Base-by-base conservation (phyloP, 2,797 vertebrate species). In the Thaleichthys pacificus region DNA sequence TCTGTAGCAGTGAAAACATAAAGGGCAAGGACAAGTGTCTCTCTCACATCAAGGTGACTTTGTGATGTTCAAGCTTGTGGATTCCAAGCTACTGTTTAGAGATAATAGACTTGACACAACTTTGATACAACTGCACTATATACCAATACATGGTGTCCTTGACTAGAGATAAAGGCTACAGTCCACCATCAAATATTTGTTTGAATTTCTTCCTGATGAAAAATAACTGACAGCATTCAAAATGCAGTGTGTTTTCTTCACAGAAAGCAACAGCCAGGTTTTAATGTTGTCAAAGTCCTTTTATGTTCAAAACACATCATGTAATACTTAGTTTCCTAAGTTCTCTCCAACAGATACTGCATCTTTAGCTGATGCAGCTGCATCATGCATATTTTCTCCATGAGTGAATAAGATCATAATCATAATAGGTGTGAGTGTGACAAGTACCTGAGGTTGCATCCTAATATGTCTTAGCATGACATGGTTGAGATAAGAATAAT, bases 371-470 rank as follows among this genome's bases (percentile, higher is more conserved):
- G 47, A 62, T 76, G 76, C 54, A 79, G 67, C 69, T 75, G n/a
- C 7, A 54, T 35, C 56, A 38, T 68, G 66, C 24, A 61, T 64
- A 75, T 75, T 75, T 79, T 54, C 67, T 73, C 47, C 21, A 61
- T 58, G 65, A 68, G 51, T 70, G n/a, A 47, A 61, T 26, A 32
- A 11, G 72, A 66, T 49, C 60, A 3, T 61, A 71, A 79, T 61
- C 56, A 56, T 30, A 75, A 76, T 47, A 74, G 19, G 56, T 75
- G 38, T 67, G 74, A 77, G 69, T 35, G 66, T n/a, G 69, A 75
- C 71, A 79, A 63, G 60, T 72, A 69, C 69, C 64, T 69, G 21
- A 68, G 28, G 38, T 61, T 73, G 35, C 57, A 73, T 78, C n/a
- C 56, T 30, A 61, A 42, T 42, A 47, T 28, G 22, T 30, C 35